Conservation (phyloP, 1,140 invertebrate species). For the Scylla paramamosain region DNA sequence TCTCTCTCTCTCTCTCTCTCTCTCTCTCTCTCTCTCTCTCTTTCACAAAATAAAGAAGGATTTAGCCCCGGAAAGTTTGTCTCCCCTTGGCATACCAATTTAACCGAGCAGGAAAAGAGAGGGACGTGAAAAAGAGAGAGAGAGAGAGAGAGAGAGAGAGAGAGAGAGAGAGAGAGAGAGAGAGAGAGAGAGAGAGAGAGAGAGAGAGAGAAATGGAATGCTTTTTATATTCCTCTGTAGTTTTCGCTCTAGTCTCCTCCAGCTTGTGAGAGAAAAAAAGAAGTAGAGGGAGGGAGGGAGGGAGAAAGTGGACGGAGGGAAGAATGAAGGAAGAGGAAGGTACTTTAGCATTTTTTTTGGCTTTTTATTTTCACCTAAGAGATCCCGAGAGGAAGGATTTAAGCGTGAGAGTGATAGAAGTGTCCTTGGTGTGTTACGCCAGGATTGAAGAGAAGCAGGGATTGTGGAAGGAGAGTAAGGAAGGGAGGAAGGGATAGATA, state of each 20-base stretch:
- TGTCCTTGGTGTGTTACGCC: too few relatives aligned
- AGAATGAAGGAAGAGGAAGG: background rate
- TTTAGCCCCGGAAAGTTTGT: background rate
- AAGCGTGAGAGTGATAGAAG: background rate
- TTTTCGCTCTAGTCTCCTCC: background rate
- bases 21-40: background rate
- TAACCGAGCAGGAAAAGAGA: background rate
- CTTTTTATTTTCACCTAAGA: background rate
- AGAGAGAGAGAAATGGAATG: too few relatives aligned
- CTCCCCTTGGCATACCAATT: background rate
- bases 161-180: too few relatives aligned
- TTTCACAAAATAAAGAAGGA: background rate
- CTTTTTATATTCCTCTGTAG: constrained; percentile 11
- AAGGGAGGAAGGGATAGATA: too few relatives aligned
- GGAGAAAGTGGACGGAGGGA: background rate
- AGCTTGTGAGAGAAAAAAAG: background rate
- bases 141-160: too few relatives aligned
- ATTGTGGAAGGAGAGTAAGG: too few relatives aligned
- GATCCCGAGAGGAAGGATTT: background rate
- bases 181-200: too few relatives aligned
- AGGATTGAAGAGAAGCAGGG: too few relatives aligned
- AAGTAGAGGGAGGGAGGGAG: background rate
- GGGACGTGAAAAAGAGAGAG: too few relatives aligned
- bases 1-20: constrained; percentile 7
- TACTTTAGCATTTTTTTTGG: background rate